Conservation (phyloP, 2,888 invertebrate species). For the Oxytorus armatus region DNA sequence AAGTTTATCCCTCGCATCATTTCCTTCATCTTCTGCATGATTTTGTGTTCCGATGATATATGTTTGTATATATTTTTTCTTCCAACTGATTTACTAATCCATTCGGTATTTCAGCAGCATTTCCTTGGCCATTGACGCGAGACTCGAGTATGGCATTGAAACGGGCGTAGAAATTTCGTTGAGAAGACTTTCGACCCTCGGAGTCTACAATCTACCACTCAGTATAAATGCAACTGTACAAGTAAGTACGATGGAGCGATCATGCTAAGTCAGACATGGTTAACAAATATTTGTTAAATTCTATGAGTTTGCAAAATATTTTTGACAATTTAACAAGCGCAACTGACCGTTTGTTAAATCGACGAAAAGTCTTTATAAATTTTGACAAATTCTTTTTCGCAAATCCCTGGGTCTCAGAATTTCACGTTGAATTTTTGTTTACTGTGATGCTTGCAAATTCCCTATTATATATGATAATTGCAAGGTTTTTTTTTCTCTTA, state of each 20-base stretch:
- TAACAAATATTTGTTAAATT: conserved; percentile 39
- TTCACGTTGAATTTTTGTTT: neutral
- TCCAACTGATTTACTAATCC: neutral
- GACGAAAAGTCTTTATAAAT: too few species aligned
- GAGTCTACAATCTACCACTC: conserved; percentile 87
- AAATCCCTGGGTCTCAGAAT: neutral
- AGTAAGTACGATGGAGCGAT: conserved; percentile 72
- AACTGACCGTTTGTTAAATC: too few species aligned
- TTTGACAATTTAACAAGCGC: neutral
- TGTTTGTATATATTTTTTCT: neutral
- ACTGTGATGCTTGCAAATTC: too few species aligned
- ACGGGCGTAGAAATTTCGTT: conserved; percentile 91
- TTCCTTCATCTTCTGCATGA: neutral
- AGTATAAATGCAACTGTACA: conserved; percentile 85
- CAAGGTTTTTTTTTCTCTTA: neutral
- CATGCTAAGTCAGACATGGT: neutral
- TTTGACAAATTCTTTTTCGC: neutral
- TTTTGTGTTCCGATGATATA: neutral
- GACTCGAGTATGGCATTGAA: conserved; percentile 92
- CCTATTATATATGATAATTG: too few species aligned
- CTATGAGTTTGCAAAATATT: neutral
- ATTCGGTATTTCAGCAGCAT: conserved; percentile 83
- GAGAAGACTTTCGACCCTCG: conserved; percentile 89
- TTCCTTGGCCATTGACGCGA: conserved; percentile 90
- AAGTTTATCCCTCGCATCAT: conserved; percentile 24